These are phyloP conservation scores for human DNA, from an alignment of 2,113 vertebrate genomes.

Conservation along the genomic window DNA sequence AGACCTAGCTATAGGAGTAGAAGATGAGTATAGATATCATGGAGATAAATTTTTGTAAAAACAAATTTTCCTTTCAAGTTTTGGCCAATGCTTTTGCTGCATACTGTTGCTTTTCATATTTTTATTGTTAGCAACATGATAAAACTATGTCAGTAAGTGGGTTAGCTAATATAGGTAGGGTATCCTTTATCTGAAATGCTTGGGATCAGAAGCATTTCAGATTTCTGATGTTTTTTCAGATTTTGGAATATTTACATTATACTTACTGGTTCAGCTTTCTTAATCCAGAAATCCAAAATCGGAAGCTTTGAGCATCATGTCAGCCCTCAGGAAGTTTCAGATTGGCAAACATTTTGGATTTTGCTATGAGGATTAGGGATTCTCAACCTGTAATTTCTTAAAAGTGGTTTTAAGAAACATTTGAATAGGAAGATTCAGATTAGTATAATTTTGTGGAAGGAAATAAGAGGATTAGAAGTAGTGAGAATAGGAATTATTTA, in stretches of 20 bases:
- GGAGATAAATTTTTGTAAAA: background rate
- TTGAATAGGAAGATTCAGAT: background rate
- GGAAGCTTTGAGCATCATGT: background rate
- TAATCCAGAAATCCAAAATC: background rate
- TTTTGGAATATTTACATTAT: background rate
- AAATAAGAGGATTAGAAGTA: background rate
- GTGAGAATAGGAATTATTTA: background rate
- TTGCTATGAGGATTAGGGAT: background rate
- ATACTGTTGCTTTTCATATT: background rate
- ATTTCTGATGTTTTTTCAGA: background rate
- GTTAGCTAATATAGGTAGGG: background rate
- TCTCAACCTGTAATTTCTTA: background rate
- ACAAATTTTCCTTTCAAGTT: background rate
- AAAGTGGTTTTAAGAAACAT: background rate
- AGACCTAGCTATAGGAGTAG: background rate
- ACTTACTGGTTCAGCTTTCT: background rate
- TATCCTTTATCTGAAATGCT: background rate
- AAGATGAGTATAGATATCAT: background rate
- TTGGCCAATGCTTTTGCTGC: background rate
- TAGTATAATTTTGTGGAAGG: background rate
- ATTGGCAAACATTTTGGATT: background rate
- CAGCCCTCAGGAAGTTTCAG: background rate
- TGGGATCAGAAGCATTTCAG: background rate
- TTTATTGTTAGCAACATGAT: background rate
- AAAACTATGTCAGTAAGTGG: background rate